These are phyloP conservation scores for Panagrolaimus sp. DNA, from an alignment of 1,140 invertebrate species.

Conservation along the genomic window DNA sequence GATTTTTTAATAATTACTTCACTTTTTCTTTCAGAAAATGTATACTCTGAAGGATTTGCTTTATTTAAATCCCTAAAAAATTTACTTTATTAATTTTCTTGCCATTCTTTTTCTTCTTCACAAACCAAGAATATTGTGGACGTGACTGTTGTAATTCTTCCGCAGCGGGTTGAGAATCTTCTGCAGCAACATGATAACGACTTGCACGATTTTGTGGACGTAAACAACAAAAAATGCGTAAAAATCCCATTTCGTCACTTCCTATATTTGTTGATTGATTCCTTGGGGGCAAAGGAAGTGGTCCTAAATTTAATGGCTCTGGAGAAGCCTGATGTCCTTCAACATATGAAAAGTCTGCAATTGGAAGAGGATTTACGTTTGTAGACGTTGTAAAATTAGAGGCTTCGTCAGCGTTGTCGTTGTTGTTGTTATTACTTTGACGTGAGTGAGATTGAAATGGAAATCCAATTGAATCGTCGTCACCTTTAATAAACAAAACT, in stretches of 20 bases:
- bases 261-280: background rate
- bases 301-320: background rate
- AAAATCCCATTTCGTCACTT: background rate
- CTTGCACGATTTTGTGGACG: background rate
- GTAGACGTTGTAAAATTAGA: background rate
- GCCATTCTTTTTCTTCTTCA: too few relatives aligned
- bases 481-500: too few relatives aligned
- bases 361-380: background rate
- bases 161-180: background rate
- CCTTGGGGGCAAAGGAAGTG: background rate
- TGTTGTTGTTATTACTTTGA: too few relatives aligned
- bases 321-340: background rate
- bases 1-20: conserved; percentile 29
- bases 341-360: background rate
- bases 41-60: conserved; percentile 20
- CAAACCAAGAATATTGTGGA: background rate
- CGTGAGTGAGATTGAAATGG: too few relatives aligned
- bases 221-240: background rate
- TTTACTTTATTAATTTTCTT: too few relatives aligned
- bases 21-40: conserved; percentile 15
- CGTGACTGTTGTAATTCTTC: background rate
- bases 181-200: background rate
- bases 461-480: too few relatives aligned
- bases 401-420: too few relatives aligned
- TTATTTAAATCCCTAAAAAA: too few relatives aligned